Base-by-base conservation (phyloP, 1,140 invertebrate species). In the Nomia melanderi region DNA sequence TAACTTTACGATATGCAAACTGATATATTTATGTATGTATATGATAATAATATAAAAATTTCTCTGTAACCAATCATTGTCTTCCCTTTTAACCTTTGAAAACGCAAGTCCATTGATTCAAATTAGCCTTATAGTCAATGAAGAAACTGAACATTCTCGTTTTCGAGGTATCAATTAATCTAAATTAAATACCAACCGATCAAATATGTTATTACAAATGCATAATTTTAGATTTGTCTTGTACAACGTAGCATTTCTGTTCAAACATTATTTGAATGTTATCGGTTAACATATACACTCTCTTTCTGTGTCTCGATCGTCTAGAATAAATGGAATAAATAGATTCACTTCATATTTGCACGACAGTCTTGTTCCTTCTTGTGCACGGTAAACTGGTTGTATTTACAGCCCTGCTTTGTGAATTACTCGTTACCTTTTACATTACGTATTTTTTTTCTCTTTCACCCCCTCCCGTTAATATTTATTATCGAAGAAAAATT, bases 341-440 rank as follows among this genome's bases (percentile, higher is more conserved):
- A 87, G 63, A 77, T 81, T 80, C 67, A 56, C 31, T 56, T 79
- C 33, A 44, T 84, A 88, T 81, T 86, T 86, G 83, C 82, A 88
- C 84, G 81, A 81, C 79, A 87, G 65, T 88, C 79, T 85, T 75
- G 67, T 82, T 73, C 66, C 77, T 69, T 78, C 62, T 77, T 82
- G 69, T 50, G 67, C 79, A 84, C 84, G 67, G 76, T 87, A 86
- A 87, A 83, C 81, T 78, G 84, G 77, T 79, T 75, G 60, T 89
- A 89, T 89, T 88, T 89, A 89, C 88, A 89, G 66, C 72, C 77
- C 62, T 79, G 66, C 70, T 78, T 73, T 78, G 66, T 72, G n/a
- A 57, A 57, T 70, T 69, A 39, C 70, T 57, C 20, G 11, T 78
- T 73, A 64, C 23, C 54, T 81, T 67, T 44, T 54, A 54, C 9